Evolutionary conservation across 2,113 vertebrate species (phyloP), one percentile per base, ranked within the genome.

Genomic region (Hippocampus mohnikei): DNA sequence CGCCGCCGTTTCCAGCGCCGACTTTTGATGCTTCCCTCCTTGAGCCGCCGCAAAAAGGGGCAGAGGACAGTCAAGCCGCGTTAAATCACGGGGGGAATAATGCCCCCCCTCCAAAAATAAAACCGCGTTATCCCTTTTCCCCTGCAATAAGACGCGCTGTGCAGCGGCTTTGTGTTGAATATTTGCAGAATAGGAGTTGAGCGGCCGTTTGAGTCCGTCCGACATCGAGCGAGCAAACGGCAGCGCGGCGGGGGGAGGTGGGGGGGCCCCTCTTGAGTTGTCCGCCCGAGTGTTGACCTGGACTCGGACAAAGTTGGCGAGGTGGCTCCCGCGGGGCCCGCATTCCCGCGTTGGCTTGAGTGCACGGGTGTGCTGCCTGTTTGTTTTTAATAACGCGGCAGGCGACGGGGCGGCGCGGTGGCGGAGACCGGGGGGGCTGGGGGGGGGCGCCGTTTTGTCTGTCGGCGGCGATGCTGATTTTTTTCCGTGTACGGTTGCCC

Each of bases 371-470:
- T 61, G 56, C 2, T 61, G 56, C 2, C 62, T 89, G 86, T 89
- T 89, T 85, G 89, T 85, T 87, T 88, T 90, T 86, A 90, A 90
- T 90, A 90, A 89, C 75, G 56, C 71, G 59, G 50, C 79, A 69
- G 67, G 77, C 73, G 70, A 71, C 64, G 81, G 84, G 78, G 80
- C 71, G 75, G 78, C 69, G 50, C 60, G 48, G 70, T 11, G 46
- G 75, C 61, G 69, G 72, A 71, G 68, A 27, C 13, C 29, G 3
- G 3, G 59, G 60, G 37, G 67, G 62, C 75, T 74, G 75, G 81
- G 71, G 62, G 5, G 78, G 42, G 63, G 71, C 42, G 67, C 68
- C 70, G 2, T 25, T 5, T 25, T 58, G 23, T 13, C n/a, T 12
- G 23, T 58, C 8, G 23, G 23, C 11, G 5, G 5, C 27, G 11